Evolutionary conservation across 2,888 invertebrate species (phyloP), one percentile per base, ranked within the genome.

Genomic region (Cerceris ruficornis): DNA sequence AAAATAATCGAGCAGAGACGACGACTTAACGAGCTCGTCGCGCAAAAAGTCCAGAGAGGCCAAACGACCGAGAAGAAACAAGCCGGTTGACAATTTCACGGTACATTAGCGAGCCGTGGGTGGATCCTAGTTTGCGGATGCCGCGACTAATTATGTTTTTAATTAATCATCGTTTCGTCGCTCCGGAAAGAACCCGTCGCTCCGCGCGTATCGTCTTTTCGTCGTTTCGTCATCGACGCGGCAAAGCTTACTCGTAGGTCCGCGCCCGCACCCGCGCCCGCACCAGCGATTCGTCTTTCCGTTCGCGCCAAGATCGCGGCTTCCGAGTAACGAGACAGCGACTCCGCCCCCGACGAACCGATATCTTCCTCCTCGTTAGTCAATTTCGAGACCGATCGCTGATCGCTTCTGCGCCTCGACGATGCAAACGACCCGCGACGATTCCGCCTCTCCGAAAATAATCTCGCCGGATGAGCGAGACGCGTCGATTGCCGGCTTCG

Each of bases 111-210:
- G 84, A 77, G 69, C 80, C 69, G 81, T 89, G 86, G 89, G 88
- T 85, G 88, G 88, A 81, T 60, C 71, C 78, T 43, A 72, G 80
- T 69, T 84, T 79, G 83, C 77, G 77, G 39, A 78, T 77, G 77
- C 76, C 81, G 75, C 74, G 86, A 88, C 91, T 91, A 92, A 92
- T 92, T 90, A 91, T 89, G 88, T 91, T 91, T 91, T 92, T 91
- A 91, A 92, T 92, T 92, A 92, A 92, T 92, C 92, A 92, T 89
- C 89, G 86, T 89, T 89, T 90, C 88, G 89, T 90, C 89, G 67
- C 52, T 62, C 52, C 7, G 28, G 58, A 13, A 39, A 50, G 39
- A 13, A 50, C 17, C 13, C n/a, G 41, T 0, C 39, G 13, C 17
- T 7, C 14, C 14, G 41, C 13, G 7, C 59, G 13, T 13, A 46